A percentile compares a stretch with the other conserved stretches of the same genome.
Evolutionary conservation across 2,797 vertebrate species (phyloP).

Genomic region (Sebastes diploproa): DNA sequence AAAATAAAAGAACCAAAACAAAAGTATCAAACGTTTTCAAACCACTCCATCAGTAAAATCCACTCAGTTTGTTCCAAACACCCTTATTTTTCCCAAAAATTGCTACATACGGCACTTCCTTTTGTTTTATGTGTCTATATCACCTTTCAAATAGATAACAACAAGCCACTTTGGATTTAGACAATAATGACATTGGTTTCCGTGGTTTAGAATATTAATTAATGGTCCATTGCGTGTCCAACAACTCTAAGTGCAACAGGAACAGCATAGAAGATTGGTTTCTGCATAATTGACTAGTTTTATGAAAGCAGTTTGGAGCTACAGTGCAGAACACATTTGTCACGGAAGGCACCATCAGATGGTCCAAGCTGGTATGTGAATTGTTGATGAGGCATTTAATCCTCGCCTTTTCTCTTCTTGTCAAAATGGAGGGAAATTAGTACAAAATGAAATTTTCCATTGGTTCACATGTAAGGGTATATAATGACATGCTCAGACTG

Average conservation of each 20-base stretch:
- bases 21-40: neutral
- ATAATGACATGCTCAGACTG: neutral
- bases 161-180: neutral
- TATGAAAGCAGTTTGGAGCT: neutral
- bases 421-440: neutral
- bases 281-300: neutral
- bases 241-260: neutral
- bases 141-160: neutral
- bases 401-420: neutral
- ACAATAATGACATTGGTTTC: neutral
- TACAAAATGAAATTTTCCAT: neutral
- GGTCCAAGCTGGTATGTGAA: conserved; percentile 15
- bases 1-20: neutral
- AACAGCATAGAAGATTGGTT: neutral
- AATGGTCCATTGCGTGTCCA: neutral
- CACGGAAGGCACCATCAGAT: conserved; percentile 14
- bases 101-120: neutral
- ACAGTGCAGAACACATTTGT: conserved; percentile 23
- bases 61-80: neutral
- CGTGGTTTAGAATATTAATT: neutral
- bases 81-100: neutral
- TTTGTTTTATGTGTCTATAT: neutral
- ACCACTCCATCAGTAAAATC: neutral
- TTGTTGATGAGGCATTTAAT: conserved; percentile 29
- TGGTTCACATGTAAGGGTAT: neutral